These are phyloP conservation scores for Beaufortia kweichowensis DNA, from an alignment of 2,113 vertebrate genomes.

Conservation along the genomic window DNA sequence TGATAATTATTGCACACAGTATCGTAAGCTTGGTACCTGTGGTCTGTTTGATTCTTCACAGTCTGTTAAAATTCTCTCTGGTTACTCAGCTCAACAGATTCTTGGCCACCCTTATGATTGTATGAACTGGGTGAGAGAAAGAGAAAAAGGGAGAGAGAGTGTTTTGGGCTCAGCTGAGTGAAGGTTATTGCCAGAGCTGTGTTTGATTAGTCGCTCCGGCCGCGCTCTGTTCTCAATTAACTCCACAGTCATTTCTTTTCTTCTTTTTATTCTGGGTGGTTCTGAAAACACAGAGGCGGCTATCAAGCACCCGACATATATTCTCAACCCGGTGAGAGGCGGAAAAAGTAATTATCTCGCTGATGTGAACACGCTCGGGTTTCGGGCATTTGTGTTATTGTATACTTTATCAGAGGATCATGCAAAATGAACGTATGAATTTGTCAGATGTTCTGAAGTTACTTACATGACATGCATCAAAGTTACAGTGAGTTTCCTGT, in stretches of 20 bases:
- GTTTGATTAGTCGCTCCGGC: slow-evolving; percentile 55
- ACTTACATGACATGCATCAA: slow-evolving; percentile 25
- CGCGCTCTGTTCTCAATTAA: slow-evolving; percentile 59
- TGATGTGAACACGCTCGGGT: slow-evolving; percentile 37
- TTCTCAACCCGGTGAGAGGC: slow-evolving; percentile 27
- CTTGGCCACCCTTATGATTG: slow-evolving; percentile 7
- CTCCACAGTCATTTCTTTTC: slow-evolving; percentile 44
- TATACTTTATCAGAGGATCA: slow-evolving; percentile 30
- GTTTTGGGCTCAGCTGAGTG: slow-evolving; percentile 10
- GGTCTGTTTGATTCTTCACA: slow-evolving; percentile 36
- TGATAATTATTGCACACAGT: not conserved
- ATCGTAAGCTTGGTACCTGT: slow-evolving; percentile 17
- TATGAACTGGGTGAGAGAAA: slow-evolving; percentile 30
- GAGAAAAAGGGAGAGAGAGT: slow-evolving; percentile 20
- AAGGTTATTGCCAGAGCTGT: slow-evolving; percentile 50
- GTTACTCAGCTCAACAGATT: slow-evolving; percentile 33
- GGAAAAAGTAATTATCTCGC: slow-evolving; percentile 31
- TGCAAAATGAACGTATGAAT: slow-evolving; percentile 10
- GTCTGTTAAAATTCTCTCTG: slow-evolving; percentile 20
- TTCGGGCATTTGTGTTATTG: slow-evolving; percentile 38
- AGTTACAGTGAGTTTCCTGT: too few relatives aligned
- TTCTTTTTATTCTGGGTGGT: slow-evolving; percentile 43
- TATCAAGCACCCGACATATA: slow-evolving; percentile 25
- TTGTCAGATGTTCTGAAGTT: slow-evolving; percentile 2
- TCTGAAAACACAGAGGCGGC: slow-evolving; percentile 32